Evolutionary conservation across 2,113 vertebrate species (phyloP), one percentile per base, ranked within the genome.

Genomic region (Amia ocellicauda): DNA sequence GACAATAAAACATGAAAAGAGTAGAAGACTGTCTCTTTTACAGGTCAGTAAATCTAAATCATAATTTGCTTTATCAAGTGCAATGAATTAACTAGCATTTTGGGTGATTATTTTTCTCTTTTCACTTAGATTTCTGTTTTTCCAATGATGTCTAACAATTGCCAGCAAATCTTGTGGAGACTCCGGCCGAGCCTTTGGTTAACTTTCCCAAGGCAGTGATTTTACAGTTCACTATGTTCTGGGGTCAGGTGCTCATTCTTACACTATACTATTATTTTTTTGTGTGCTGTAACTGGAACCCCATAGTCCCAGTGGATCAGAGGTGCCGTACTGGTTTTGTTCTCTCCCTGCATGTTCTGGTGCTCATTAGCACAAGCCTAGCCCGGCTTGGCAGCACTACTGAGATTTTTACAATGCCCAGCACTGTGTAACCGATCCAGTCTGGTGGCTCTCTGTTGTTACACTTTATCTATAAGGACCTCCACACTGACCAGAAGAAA

Each of bases 331-430:
- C 68, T 64, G 75, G 76, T 70, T 69, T 54, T 4, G 31, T 67
- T 65, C 72, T 74, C 61, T 69, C 71, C 68, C 64, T 63, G 56
- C 60, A 70, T 74, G 70, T 54, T 69, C 62, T 69, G 75, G 68
- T 70, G 76, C 75, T 63, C 70, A 59, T 74, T 79, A 77, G 79
- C 80, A 78, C 75, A 71, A 76, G 78, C 75, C 74, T 72, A 74
- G 66, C 47, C 64, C 56, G 74, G 67, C 67, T 69, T 80, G 76
- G 79, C 78, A 80, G 69, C 61, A 66, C 73, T 64, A 72, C 68
- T 74, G 64, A 70, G 61, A 62, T 20, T 45, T 75, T 69, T 74
- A 88, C 86, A 89, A 86, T 84, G 83, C 75, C 70, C 64, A 68
- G 66, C 74, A 79, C 83, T 86, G 84, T 88, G 77, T 72, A 43